Base-by-base conservation (phyloP, 2,113 vertebrate species). In the Amazona guildingii region DNA sequence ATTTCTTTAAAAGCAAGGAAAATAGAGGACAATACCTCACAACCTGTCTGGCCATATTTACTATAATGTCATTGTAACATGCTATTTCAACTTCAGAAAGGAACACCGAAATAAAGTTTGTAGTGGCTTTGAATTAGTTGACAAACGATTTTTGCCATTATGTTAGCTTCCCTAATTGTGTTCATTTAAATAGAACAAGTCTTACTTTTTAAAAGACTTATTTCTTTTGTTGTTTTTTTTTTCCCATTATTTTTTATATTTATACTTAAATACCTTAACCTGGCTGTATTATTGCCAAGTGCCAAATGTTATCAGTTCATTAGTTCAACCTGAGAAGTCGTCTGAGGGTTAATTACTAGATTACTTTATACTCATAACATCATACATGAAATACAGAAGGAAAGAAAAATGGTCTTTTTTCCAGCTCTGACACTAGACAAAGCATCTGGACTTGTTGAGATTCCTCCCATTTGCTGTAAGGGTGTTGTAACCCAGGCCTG, bases 1-100 rank as follows among this genome's bases (percentile, higher is more conserved):
- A 97, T 98, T 98, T 97, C 97, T 97, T 97, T 97, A 95, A 94
- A 98, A 97, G 76, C 94, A 97, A 98, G 94, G 91, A 94, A 97
- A 96, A 96, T 92, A 91, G 97, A 97, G 97, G 97, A 95, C 92
- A 94, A 97, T 98, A 98, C 98, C 98, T 98, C 98, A 97, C 91
- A 78, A 94, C 82, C 92, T 97, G 83, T 96, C 94, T 93, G 97
- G 97, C 97, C 98, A 98, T 98, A 98, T 97, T 97, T 97, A 94
- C 97, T 97, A 95, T 95, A 94, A 94, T 95, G 94, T 97, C 94
- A 94, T 94, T 97, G 93, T 97, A 96, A 96, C 96, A 89, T 92
- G 96, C 90, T 97, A 68, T 96, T 94, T 96, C 96, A 93, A 10
- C 87, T 97, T 94, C 95, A 92, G 93, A 96, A 97, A 96, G 93